Base-by-base conservation (phyloP, 2,113 vertebrate species). In the Salvelinus sp. region DNA sequence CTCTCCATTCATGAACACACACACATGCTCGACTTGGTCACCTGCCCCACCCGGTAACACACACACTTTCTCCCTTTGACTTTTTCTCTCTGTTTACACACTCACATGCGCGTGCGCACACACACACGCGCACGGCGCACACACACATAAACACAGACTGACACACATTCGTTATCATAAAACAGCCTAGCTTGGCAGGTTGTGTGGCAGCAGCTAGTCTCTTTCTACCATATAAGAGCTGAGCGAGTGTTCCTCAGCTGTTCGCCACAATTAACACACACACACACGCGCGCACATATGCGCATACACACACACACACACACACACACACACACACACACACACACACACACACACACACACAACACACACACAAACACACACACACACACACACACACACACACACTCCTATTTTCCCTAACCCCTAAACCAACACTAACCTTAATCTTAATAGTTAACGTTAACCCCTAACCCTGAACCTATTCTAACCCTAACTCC, bases 251-350 rank as follows among this genome's bases (percentile, higher is more conserved):
- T 90, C 83, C 83, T 91, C 93, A 94, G 93, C 93, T 93, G 93
- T 91, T 92, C 84, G 88, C 91, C 88, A 89, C 89, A 92, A 91
- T 92, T 92, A 90, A 92, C 89, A 85, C 80, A 84, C 69, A 25
- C 25, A 25, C 25, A 25, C 6, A 0, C 23, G 16, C 14, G 12
- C 65, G 16, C 27, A 1, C 27, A 16, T 28, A 1, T 4, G 2
- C 27, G 16, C 16, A 16, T 16, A 6, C 65, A 3, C 27, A 18
- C 28, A 18, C 65, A 16, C 65, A 30, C 65, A 30, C 14, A 33
- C 38, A 44, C 10, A 10, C 38, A 25, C 63, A 23, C 4, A 7
- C 22, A 27, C 25, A 27, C 64, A 27, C 25, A 13, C 64, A 14
- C 64, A 14, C 12, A 27, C 27, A 27, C 27, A 27, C 64, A 27